Conservation (phyloP, 1,140 invertebrate species). For the Chrysomallon squamiferum region DNA sequence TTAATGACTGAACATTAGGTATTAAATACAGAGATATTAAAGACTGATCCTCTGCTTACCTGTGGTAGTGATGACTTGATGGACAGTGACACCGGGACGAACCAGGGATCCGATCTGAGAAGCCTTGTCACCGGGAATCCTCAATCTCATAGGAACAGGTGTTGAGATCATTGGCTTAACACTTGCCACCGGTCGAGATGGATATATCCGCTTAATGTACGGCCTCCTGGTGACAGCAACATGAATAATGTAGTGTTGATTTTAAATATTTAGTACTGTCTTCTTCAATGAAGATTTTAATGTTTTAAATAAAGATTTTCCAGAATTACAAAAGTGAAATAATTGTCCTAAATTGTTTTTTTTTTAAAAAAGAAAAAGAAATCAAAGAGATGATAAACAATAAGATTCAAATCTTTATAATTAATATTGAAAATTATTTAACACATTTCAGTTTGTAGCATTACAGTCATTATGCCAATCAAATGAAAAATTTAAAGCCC, state of each 20-base stretch:
- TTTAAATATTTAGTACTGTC: neutral
- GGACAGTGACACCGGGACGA: constrained; percentile 87
- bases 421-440: neutral
- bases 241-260: constrained; percentile 4
- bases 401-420: too few relatives aligned
- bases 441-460: neutral
- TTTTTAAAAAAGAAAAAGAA: too few relatives aligned
- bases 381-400: too few relatives aligned
- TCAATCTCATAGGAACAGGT: constrained; percentile 54
- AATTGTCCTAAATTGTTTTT: too few relatives aligned
- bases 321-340: too few relatives aligned
- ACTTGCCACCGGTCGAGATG: constrained; percentile 65
- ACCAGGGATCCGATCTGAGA: constrained; percentile 20
- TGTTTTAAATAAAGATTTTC: too few relatives aligned
- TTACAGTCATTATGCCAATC: neutral
- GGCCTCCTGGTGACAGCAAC: neutral
- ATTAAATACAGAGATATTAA: too few relatives aligned
- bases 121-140: constrained; percentile 21
- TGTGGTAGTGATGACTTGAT: constrained; percentile 89
- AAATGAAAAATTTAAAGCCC: neutral
- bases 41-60: too few relatives aligned
- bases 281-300: too few relatives aligned
- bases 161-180: constrained; percentile 68
- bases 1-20: too few relatives aligned
- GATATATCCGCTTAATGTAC: constrained; percentile 26